These are phyloP conservation scores for Drosophila murphyi DNA, from an alignment of 1,140 invertebrate species.

Conservation along the genomic window DNA sequence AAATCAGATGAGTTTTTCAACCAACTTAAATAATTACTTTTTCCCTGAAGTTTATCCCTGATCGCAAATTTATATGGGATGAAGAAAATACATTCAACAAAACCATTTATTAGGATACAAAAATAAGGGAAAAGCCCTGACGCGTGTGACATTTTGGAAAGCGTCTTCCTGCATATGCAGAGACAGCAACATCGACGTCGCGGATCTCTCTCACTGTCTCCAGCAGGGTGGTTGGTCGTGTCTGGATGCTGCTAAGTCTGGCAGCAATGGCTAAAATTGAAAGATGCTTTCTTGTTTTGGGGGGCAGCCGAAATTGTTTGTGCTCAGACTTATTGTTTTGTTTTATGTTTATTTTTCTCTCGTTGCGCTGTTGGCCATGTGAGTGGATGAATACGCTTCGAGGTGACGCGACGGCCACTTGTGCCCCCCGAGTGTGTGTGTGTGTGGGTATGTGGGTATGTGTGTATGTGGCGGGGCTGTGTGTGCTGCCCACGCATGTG, in stretches of 20 bases:
- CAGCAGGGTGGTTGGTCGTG: conserved; percentile 18
- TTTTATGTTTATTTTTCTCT: conserved; percentile 41
- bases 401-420: conserved; percentile 41
- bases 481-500: conserved; percentile 47
- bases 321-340: conserved; percentile 60
- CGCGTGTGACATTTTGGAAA: conserved; percentile 76
- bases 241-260: conserved; percentile 5
- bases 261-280: conserved; percentile 38
- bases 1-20: too few species aligned
- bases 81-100: neutral
- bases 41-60: too few species aligned
- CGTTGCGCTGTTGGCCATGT: conserved; percentile 27
- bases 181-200: conserved; percentile 5
- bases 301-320: conserved; percentile 15
- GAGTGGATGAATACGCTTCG: conserved; percentile 39
- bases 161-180: conserved; percentile 37
- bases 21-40: too few species aligned
- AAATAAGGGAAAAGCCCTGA: conserved; percentile 61
- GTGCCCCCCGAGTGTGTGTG: conserved; percentile 7
- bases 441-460: conserved; percentile 5
- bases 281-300: conserved; percentile 39
- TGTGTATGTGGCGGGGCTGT: conserved; percentile 7
- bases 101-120: conserved; percentile 1
- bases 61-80: neutral
- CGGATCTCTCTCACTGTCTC: conserved; percentile 1